phyloP scores from a whole-genome alignment of 2,888 invertebrate genomes.

The Shargacucullia verbasci region DNA sequence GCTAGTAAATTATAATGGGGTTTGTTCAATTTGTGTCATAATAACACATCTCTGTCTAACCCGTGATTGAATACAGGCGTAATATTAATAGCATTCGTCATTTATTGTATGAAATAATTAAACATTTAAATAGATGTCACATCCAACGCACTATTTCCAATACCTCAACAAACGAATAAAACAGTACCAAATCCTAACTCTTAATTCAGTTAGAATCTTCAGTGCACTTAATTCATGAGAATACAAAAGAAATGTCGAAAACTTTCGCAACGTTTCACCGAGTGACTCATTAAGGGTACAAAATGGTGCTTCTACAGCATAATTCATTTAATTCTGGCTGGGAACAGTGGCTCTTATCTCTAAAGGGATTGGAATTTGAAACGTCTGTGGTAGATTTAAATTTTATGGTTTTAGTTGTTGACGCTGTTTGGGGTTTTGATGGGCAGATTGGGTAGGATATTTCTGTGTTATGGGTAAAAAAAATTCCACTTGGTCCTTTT shows the following conservation, averaged over 20 bases:
- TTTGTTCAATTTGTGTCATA: too few species aligned
- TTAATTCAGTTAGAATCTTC: conserved; percentile 37
- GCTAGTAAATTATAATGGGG: too few species aligned
- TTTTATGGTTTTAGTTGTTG: conserved; percentile 42
- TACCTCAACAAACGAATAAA: conserved; percentile 1
- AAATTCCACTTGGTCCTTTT: too few species aligned
- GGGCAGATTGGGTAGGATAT: too few species aligned
- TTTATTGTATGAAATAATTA: too few species aligned
- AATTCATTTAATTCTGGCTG: conserved; percentile 54
- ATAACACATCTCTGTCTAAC: too few species aligned
- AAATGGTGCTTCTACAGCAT: conserved; percentile 50
- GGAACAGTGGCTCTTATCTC: conserved; percentile 47
- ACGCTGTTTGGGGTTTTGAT: too few species aligned
- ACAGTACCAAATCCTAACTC: conserved; percentile 13
- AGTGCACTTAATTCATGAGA: conserved; percentile 43
- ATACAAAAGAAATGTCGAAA: conserved; percentile 55
- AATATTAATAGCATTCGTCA: too few species aligned
- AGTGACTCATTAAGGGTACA: conserved; percentile 48
- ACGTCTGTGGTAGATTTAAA: conserved; percentile 34
- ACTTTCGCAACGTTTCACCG: conserved; percentile 38
- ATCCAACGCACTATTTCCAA: too few species aligned
- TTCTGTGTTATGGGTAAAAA: too few species aligned
- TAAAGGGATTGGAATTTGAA: conserved; percentile 32
- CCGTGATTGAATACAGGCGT: too few species aligned
- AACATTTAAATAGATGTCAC: too few species aligned